phyloP scores from a whole-genome alignment of 2,888 invertebrate genomes.

The Tipula vernalis region DNA sequence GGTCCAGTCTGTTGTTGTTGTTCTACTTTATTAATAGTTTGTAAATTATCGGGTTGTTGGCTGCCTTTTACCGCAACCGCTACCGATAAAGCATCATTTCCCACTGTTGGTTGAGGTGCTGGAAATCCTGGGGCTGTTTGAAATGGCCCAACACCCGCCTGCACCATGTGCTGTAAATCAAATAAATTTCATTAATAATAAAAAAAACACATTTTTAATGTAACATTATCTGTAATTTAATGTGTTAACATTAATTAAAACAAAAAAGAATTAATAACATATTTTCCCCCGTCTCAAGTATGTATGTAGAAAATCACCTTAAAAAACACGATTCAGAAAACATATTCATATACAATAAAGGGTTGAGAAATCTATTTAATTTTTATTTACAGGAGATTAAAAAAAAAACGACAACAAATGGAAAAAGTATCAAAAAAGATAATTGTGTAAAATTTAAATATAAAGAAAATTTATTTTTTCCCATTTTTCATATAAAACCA shows the following conservation, averaged over 20 bases:
- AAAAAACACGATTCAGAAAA: background rate
- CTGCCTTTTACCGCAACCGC: slow-evolving; percentile 25
- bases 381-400: background rate
- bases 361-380: background rate
- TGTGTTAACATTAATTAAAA: background rate
- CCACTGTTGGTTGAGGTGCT: slow-evolving; percentile 27
- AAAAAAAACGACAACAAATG: background rate
- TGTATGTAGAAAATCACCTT: background rate
- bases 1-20: slow-evolving; percentile 24
- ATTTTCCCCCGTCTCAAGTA: background rate
- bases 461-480: background rate
- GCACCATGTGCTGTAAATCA: slow-evolving; percentile 33
- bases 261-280: background rate
- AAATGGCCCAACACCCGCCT: slow-evolving; percentile 33
- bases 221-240: background rate
- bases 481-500: background rate
- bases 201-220: background rate
- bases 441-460: background rate
- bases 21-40: slow-evolving; percentile 27
- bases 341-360: background rate
- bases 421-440: background rate
- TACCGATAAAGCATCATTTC: slow-evolving; percentile 30
- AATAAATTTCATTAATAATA: slow-evolving; percentile 11
- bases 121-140: slow-evolving; percentile 35
- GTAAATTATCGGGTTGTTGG: slow-evolving; percentile 21